A percentile compares a stretch with the other conserved stretches of the same genome.
Conservation (phyloP, 1,140 invertebrate genomes). For the Globodera ellingtonae region DNA sequence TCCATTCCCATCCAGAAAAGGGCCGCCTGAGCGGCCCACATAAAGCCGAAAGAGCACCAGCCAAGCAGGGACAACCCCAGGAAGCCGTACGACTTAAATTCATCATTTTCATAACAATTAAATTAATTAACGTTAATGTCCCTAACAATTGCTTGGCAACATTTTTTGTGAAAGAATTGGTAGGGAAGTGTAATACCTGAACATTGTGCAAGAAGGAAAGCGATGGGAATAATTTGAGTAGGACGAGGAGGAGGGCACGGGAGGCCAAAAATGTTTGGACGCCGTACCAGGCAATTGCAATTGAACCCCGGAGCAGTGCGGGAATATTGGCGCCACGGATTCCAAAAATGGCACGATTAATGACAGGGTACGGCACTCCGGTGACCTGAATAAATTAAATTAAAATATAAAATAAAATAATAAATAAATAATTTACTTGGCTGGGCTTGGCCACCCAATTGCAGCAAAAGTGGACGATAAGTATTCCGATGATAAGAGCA, state of each 20-base stretch:
- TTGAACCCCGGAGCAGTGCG: constrained; percentile 11
- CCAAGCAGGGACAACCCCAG: not conserved
- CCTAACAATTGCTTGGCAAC: too few species aligned
- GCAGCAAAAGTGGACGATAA: constrained; percentile 8
- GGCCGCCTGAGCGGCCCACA: not conserved
- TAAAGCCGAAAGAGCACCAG: constrained; percentile 4
- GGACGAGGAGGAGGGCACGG: constrained; percentile 1
- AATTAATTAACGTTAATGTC: too few species aligned
- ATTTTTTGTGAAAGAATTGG: too few species aligned
- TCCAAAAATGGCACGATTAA: constrained; percentile 24
- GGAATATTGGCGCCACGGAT: constrained; percentile 21
- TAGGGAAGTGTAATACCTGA: not conserved
- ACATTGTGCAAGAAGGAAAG: not conserved
- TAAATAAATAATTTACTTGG: not conserved
- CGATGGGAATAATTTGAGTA: constrained; percentile 15
- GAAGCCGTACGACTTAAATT: not conserved
- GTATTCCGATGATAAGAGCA: constrained; percentile 1
- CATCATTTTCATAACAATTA: too few species aligned
- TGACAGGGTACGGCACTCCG: constrained; percentile 17
- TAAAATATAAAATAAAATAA: too few species aligned
- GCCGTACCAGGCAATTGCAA: constrained; percentile 27
- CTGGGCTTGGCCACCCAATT: constrained; percentile 12
- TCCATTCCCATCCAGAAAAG: constrained; percentile 13
- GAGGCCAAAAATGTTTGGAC: constrained; percentile 20
- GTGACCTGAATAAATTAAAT: constrained; percentile 2